Base-by-base conservation (phyloP, 2,888 invertebrate genomes). In the Idaea straminata region DNA sequence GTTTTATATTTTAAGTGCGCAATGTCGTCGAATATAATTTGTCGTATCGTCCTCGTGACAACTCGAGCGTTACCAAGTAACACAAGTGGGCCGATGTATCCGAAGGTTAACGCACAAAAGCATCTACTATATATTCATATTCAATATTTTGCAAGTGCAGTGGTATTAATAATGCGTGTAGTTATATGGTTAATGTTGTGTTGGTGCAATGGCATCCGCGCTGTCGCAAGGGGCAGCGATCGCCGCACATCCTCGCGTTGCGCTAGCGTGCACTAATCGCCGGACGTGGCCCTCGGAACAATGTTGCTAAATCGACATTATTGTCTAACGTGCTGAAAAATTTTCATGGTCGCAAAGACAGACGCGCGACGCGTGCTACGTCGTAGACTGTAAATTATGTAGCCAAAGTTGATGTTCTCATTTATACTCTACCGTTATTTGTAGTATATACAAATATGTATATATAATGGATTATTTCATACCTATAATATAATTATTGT, bases 131-230 rank as follows among this genome's bases (percentile, higher is more conserved):
- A 83, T 84, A 85, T 85, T 83, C 84, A 84, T 85, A 85, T 85
- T 83, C 84, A 84, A 85, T 86, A 87, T 90, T 89, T 89, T 87
- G 92, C 88, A 91, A 91, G 83, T 86, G 88, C 85, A 85, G 83
- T 86, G 79, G 88, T 91, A 89, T 91, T 89, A 89, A 89, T 89
- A 90, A 88, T 87, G 79, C 81, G 83, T 79, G 79, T 82, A 79
- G 77, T 77, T 82, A 80, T 83, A 84, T 83, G 81, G 83, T 81
- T 83, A 81, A 83, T 83, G 78, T 79, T 80, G 76, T 81, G 79
- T 77, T 84, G 82, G 85, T 87, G 92, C 91, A 91, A 91, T 84
- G 82, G 89, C 88, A 88, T 91, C 92, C 91, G 91, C 84, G 87
- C 86, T 91, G 90, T 89, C 90, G 91, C 86, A 91, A 91, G 88